Conservation (phyloP, 2,797 vertebrate genomes). For the Notamacropus eugenii region DNA sequence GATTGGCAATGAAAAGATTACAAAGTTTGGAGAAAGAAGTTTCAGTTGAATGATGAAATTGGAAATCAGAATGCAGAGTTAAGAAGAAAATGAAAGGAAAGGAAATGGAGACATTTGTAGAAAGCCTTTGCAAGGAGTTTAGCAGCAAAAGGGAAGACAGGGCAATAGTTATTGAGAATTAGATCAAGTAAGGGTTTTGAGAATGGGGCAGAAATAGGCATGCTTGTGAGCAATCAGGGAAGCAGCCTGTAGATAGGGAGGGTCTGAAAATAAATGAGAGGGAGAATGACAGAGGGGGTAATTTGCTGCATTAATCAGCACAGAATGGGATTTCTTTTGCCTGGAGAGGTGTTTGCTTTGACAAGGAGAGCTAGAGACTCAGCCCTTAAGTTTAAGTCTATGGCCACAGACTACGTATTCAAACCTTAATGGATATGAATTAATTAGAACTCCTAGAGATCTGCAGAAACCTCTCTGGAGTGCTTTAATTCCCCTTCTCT, state of each 20-base stretch:
- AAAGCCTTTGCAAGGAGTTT: background rate
- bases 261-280: background rate
- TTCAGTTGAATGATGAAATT: background rate
- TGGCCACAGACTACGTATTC: background rate
- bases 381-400: background rate
- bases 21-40: background rate
- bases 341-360: background rate
- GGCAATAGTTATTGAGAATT: background rate
- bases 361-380: background rate
- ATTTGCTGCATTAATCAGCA: background rate
- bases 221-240: background rate
- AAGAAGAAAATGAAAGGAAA: background rate
- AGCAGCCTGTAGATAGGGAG: background rate
- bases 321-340: background rate
- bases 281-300: background rate
- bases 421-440: background rate
- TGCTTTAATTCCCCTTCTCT: background rate
- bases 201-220: background rate
- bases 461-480: background rate
- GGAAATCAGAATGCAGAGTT: background rate
- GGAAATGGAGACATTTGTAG: background rate
- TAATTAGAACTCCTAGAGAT: background rate
- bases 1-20: background rate
- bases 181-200: background rate
- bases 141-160: background rate